Base-by-base conservation (phyloP, 2,113 vertebrate genomes). In the Saimiri boliviensis region DNA sequence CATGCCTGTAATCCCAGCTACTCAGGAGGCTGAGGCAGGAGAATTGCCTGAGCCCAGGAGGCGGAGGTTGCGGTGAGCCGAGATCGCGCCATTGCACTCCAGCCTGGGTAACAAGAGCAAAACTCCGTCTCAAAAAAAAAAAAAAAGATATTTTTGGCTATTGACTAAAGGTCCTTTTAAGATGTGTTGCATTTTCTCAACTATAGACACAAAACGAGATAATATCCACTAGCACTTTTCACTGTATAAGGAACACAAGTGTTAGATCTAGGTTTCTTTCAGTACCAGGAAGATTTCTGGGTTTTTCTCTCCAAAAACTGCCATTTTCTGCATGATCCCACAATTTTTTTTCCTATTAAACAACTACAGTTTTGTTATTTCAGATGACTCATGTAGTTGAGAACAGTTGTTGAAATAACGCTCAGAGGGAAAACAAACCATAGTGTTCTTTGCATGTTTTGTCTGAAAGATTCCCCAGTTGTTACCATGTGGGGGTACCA, bases 321-420 rank as follows among this genome's bases (percentile, higher is more conserved):
- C 74, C 93, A n/a, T 35, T 96, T 93, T 96, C 94, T 93, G 47
- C 47, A 45, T 66, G 42, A 94, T 74, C 20, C 42, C 94, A 47
- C 21, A 60, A 1, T 1, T 5, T 71, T 83, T 95, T 92, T 89
- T 7, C 49, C 63, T 74, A 23, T 94, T 58, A 70, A 74, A 85
- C 20, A 60, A 13, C 52, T 56, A 42, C 13, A 66, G 3, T 63
- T 97, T 76, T 89, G 25, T 71, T 49, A 49, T 91, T 54, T 94
- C 76, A 82, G 1, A 89, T 84, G 37, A 68, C 58, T 86, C 27
- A 68, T 49, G 8, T 84, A 54, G 23, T 66, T 91, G 89, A 77
- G 66, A 85, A 77, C 77, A 85, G 5, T 60, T 74, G 30, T 95
- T 68, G 79, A 94, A 91, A 60, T 88, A 91, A 27, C 13, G 42